Conservation (phyloP, 2,113 vertebrate genomes). For the Apus apus region DNA sequence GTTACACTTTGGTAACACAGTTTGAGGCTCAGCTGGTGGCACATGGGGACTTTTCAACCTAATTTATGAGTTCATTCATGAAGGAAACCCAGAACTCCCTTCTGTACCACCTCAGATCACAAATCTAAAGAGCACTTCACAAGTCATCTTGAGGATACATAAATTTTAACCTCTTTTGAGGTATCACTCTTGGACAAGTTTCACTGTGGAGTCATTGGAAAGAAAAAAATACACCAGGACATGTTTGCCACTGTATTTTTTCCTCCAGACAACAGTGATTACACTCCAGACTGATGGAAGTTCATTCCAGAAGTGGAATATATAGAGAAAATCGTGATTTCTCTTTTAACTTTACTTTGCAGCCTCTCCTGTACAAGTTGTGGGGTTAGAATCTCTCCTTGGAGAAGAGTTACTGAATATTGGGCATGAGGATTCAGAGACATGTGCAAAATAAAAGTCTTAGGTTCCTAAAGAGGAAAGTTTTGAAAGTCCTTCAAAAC, state of each 20-base stretch:
- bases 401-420: not conserved
- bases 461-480: not conserved
- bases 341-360: not conserved
- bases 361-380: not conserved
- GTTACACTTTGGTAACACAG: fast-evolving
- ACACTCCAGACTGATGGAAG: not conserved
- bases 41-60: fast-evolving
- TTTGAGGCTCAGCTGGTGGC: not conserved
- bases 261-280: not conserved
- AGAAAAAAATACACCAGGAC: not conserved
- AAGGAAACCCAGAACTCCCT: not conserved
- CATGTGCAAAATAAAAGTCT: not conserved
- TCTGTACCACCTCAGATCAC: not conserved
- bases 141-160: not conserved
- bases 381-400: not conserved
- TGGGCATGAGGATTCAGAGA: not conserved
- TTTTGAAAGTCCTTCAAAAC: not conserved
- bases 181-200: not conserved
- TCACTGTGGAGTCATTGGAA: not conserved
- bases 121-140: not conserved
- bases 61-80: not conserved
- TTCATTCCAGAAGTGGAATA: not conserved
- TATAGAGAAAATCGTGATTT: not conserved
- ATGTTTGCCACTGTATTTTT: not conserved
- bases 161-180: not conserved